These are phyloP conservation scores for Caprella mutica DNA, from an alignment of 2,888 invertebrate genomes.

Conservation along the genomic window DNA sequence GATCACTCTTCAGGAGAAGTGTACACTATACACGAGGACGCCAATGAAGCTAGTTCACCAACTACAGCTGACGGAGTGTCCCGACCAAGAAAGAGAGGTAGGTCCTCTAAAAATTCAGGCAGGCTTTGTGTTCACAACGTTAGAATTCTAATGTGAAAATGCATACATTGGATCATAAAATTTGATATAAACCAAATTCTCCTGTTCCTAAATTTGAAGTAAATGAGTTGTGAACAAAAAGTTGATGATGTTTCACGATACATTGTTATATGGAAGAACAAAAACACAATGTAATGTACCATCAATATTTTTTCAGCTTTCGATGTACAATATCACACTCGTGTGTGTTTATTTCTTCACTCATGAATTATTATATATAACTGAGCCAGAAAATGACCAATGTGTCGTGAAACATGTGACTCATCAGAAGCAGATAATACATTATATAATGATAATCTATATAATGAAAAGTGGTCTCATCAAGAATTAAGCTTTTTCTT, in stretches of 20 bases:
- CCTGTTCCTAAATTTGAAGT: too few species aligned
- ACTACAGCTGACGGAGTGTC: constrained; percentile 44
- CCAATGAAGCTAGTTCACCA: constrained; percentile 44
- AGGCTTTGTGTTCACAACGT: constrained; percentile 21
- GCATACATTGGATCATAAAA: background rate
- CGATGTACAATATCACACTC: too few species aligned
- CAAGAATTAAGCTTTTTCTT: too few species aligned
- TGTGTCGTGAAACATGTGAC: constrained; percentile 1
- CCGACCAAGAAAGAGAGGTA: constrained; percentile 40
- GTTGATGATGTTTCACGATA: constrained; percentile 3
- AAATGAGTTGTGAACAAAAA: constrained; percentile 8
- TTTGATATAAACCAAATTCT: too few species aligned
- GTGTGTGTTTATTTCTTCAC: too few species aligned
- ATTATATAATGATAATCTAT: too few species aligned
- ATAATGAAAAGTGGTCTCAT: too few species aligned
- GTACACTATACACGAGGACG: constrained; percentile 46
- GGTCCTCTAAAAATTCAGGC: constrained; percentile 10
- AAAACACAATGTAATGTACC: too few species aligned
- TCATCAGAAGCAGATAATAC: constrained; percentile 12
- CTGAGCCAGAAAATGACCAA: too few species aligned
- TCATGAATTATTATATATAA: too few species aligned
- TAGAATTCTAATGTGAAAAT: background rate
- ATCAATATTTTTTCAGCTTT: too few species aligned
- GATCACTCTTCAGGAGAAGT: constrained; percentile 42
- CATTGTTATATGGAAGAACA: too few species aligned